A percentile compares a stretch with the other conserved stretches of the same genome.
Conservation (phyloP, 2,797 vertebrate genomes). For the Picus viridis region DNA sequence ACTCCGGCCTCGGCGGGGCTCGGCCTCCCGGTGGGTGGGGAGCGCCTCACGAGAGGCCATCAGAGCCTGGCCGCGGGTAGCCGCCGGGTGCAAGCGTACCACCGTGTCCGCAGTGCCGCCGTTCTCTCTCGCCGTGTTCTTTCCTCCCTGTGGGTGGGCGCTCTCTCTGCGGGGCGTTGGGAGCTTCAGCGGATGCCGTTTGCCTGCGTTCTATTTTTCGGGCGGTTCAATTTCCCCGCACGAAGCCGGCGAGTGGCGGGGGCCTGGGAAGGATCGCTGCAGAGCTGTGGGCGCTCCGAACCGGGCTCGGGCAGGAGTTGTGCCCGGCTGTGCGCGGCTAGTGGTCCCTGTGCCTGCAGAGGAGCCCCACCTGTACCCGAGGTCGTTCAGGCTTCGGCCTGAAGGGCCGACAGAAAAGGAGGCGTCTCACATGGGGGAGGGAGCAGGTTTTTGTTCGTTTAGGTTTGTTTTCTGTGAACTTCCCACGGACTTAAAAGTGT, state of each 20-base stretch:
- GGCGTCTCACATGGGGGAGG: fast-evolving
- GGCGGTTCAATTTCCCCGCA: no score
- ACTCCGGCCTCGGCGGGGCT: no score
- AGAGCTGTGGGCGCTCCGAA: neutral
- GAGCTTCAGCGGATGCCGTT: neutral
- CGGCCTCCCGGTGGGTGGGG: neutral
- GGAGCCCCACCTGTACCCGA: neutral
- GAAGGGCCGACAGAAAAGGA: neutral
- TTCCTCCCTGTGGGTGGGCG: neutral
- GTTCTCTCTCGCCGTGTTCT: neutral
- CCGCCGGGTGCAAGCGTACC: neutral
- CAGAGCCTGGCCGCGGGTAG: neutral
- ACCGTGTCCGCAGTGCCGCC: neutral
- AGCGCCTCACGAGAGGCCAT: neutral
- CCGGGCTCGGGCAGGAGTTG: neutral
- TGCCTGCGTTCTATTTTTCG: neutral
- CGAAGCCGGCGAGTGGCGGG: neutral
- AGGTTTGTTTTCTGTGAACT: neutral
- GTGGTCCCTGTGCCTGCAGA: no score
- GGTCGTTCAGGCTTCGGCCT: neutral
- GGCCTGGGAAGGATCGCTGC: no score
- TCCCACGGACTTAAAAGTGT: neutral
- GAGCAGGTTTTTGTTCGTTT: neutral
- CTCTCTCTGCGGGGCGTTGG: neutral
- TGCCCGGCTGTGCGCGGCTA: no score